Evolutionary conservation across 2,113 vertebrate genomes (phyloP).

Genomic region (Pheucticus melanocephalus): DNA sequence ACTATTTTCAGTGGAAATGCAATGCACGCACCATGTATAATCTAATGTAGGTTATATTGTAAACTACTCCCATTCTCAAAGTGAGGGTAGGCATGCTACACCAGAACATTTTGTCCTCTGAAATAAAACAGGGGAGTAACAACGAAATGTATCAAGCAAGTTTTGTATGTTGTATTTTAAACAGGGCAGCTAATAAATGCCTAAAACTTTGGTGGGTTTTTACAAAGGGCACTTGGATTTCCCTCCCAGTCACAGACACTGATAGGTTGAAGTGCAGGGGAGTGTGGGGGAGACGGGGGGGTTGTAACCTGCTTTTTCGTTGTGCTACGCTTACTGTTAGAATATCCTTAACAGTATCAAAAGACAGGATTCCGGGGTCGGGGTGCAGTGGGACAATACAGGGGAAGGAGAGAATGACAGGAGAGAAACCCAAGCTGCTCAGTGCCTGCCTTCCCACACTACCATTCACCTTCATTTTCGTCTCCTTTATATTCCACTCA

Average conservation of each 20-base stretch:
- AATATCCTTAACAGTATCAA: background rate
- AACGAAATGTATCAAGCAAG: background rate
- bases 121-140: background rate
- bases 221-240: background rate
- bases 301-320: background rate
- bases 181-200: background rate
- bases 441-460: background rate
- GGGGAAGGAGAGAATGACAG: background rate
- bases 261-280: fast-evolving
- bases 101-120: background rate
- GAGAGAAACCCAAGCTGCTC: background rate
- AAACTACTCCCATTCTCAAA: background rate
- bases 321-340: background rate
- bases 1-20: background rate
- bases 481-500: background rate
- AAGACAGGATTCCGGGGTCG: background rate
- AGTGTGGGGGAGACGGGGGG: fast-evolving
- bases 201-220: background rate
- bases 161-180: background rate
- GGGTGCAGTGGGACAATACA: background rate
- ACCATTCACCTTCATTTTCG: background rate
- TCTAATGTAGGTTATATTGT: conserved; percentile 17
- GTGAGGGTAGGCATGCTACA: background rate
- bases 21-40: background rate
- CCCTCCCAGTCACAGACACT: background rate